Percentiles rank a stretch among this genome's conserved stretches.
These are phyloP conservation scores for Ophioninae sp. DNA, from an alignment of 2,888 invertebrate species.

Conservation along the genomic window DNA sequence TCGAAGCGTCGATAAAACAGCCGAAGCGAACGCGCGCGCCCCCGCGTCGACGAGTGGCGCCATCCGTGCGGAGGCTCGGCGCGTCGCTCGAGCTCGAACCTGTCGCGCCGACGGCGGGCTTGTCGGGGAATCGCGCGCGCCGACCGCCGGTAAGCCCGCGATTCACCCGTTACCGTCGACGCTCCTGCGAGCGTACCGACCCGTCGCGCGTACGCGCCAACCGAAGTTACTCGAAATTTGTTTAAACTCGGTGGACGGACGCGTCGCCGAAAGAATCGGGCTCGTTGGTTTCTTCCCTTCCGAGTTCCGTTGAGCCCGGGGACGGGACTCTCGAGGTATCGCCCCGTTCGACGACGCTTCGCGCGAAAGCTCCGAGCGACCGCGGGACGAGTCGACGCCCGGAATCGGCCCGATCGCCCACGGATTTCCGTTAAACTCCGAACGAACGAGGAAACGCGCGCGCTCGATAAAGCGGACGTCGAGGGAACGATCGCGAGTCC, in stretches of 20 bases:
- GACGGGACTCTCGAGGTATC: neutral
- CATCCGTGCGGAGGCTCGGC: conserved; percentile 54
- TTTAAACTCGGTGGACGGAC: neutral
- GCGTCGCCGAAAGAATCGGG: neutral
- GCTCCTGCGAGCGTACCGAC: neutral
- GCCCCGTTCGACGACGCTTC: too few relatives aligned
- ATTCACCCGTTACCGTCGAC: conserved; percentile 21
- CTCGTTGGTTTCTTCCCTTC: neutral
- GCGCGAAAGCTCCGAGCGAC: too few relatives aligned
- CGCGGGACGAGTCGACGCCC: too few relatives aligned
- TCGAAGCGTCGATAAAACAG: neutral
- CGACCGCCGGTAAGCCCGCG: conserved; percentile 18
- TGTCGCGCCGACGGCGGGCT: conserved; percentile 49
- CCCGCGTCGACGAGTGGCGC: conserved; percentile 60
- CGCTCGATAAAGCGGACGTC: too few relatives aligned
- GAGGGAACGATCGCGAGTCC: neutral
- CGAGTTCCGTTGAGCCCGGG: neutral
- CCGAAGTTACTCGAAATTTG: neutral
- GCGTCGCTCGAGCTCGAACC: conserved; percentile 39
- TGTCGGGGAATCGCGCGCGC: neutral
- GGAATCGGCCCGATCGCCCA: neutral
- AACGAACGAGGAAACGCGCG: neutral
- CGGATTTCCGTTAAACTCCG: neutral
- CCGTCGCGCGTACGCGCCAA: neutral
- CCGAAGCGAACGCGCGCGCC: neutral